phyloP scores from a whole-genome alignment of 2,797 vertebrate species.

The Moxostoma hubbsi region DNA sequence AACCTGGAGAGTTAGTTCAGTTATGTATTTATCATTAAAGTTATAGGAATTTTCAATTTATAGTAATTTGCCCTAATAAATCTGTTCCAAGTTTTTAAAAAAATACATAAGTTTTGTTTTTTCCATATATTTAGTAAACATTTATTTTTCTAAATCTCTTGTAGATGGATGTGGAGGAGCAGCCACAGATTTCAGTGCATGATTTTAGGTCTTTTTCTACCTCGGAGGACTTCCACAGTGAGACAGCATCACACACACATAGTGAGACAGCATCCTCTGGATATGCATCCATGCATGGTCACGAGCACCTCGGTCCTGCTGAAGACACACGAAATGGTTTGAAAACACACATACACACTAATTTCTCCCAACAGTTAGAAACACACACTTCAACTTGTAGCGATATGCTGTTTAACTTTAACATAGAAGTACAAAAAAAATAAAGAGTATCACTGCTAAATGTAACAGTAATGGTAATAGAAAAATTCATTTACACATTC shows the following conservation, averaged over 20 bases:
- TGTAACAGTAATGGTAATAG: background rate
- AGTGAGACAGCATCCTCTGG: constrained; percentile 84
- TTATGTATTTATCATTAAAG: too few relatives aligned
- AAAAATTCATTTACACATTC: background rate
- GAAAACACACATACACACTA: constrained; percentile 56
- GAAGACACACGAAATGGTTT: constrained; percentile 65
- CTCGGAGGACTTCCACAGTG: constrained; percentile 67
- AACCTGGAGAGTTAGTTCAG: too few relatives aligned
- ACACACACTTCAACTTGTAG: background rate
- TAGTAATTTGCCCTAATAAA: too few relatives aligned
- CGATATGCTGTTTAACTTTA: background rate
- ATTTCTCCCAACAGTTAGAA: background rate
- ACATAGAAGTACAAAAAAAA: background rate
- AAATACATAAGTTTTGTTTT: background rate
- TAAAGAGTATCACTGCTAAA: background rate
- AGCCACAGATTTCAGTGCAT: constrained; percentile 42
- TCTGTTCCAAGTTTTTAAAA: too few relatives aligned
- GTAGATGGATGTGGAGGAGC: constrained; percentile 47
- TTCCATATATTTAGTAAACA: background rate
- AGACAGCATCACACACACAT: constrained; percentile 42
- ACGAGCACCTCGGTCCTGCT: constrained; percentile 71
- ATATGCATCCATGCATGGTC: constrained; percentile 81
- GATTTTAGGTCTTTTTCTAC: constrained; percentile 55
- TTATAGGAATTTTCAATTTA: too few relatives aligned
- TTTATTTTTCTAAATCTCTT: constrained; percentile 1